Evolutionary conservation across 1,140 invertebrate species (phyloP).

Genomic region (Steinernema feltiae): DNA sequence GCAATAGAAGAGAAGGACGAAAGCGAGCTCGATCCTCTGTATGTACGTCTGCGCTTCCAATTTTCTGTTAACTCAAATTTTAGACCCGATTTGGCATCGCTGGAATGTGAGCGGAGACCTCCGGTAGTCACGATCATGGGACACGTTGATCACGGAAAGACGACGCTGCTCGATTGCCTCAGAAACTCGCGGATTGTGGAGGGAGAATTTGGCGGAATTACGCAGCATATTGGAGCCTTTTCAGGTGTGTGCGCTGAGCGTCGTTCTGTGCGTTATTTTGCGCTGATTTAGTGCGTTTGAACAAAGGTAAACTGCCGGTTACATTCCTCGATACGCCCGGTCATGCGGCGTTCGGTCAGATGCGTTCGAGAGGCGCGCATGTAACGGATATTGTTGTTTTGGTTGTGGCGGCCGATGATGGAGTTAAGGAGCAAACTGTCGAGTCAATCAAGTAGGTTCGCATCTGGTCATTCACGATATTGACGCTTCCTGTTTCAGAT

Average conservation of each 20-base stretch:
- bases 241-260: conserved; percentile 66
- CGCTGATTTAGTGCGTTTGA: conserved; percentile 64
- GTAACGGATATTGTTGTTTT: conserved; percentile 90
- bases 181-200: conserved; percentile 77
- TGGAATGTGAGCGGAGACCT: conserved; percentile 51
- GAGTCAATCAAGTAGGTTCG: conserved; percentile 62
- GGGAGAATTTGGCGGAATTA: conserved; percentile 96
- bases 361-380: conserved; percentile 66
- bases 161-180: conserved; percentile 84
- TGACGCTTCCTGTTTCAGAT: conserved; percentile 36
- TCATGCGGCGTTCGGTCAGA: conserved; percentile 86
- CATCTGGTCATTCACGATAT: conserved; percentile 19
- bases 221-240: conserved; percentile 98
- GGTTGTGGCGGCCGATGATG: conserved; percentile 96
- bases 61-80: conserved; percentile 3
- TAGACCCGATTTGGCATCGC: not conserved
- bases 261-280: conserved; percentile 16
- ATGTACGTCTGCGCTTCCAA: not conserved
- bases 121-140: conserved; percentile 90
- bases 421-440: conserved; percentile 91
- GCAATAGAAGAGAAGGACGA: conserved; percentile 30
- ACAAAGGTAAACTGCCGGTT: conserved; percentile 68
- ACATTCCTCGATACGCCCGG: conserved; percentile 99
- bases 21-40: conserved; percentile 33
- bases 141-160: conserved; percentile 98